Conservation (phyloP, 2,797 vertebrate genomes). For the Coregonus sp. region DNA sequence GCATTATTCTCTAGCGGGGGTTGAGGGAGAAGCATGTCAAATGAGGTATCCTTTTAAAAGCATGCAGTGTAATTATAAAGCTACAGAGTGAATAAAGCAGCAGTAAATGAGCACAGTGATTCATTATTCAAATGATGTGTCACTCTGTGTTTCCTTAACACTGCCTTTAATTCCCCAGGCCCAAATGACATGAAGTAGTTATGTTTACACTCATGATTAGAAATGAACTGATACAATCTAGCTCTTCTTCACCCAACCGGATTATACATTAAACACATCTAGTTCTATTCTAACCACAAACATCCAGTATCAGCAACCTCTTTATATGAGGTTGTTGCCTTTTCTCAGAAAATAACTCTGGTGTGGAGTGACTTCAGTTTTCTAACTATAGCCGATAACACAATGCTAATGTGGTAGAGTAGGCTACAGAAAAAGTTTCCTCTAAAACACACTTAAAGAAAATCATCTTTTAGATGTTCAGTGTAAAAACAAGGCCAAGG, state of each 20-base stretch:
- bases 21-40: constrained; percentile 32
- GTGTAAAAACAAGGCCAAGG: not conserved
- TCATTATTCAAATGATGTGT: constrained; percentile 57
- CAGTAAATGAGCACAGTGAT: constrained; percentile 38
- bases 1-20: constrained; percentile 26
- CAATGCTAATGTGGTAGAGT: not conserved
- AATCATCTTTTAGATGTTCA: not conserved
- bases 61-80: constrained; percentile 33
- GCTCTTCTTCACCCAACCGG: not conserved
- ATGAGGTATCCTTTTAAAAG: constrained; percentile 30
- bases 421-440: not conserved
- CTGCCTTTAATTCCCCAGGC: constrained; percentile 27
- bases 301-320: constrained; percentile 18
- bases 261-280: constrained; percentile 17
- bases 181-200: constrained; percentile 49
- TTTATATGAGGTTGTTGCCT: constrained; percentile 8
- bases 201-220: constrained; percentile 47
- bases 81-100: constrained; percentile 29
- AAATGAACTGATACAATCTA: constrained; percentile 9
- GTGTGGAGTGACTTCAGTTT: not conserved
- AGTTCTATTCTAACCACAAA: constrained; percentile 6
- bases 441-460: not conserved
- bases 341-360: constrained; percentile 16
- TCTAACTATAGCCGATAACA: not conserved
- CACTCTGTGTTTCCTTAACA: constrained; percentile 50